Percentiles rank a stretch among this genome's conserved stretches.
Conservation (phyloP, 2,797 vertebrate species). For the Syndactyla subalaris region DNA sequence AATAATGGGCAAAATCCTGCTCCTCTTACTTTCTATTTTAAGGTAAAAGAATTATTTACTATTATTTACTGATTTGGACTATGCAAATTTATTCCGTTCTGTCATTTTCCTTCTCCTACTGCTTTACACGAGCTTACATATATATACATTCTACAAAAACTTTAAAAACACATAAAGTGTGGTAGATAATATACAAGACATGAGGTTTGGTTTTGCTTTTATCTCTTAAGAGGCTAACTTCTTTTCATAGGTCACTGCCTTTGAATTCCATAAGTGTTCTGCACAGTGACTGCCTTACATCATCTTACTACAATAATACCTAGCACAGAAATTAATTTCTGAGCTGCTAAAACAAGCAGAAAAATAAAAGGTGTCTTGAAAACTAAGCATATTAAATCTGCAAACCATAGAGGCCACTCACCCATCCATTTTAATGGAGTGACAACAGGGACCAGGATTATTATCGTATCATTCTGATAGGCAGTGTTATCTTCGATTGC, state of each 20-base stretch:
- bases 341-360: background rate
- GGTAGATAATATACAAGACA: background rate
- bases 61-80: background rate
- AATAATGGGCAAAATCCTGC: background rate
- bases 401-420: background rate
- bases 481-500: background rate
- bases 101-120: background rate
- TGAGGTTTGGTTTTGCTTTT: background rate
- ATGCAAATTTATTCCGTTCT: background rate
- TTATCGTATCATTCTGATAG: background rate
- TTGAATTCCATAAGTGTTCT: background rate
- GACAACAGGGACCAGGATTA: background rate
- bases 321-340: background rate
- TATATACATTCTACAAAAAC: background rate
- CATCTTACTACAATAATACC: background rate
- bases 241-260: background rate
- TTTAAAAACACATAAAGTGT: background rate
- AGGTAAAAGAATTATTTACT: background rate
- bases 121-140: background rate
- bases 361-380: background rate
- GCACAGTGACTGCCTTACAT: background rate
- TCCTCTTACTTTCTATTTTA: background rate
- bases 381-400: background rate
- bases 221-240: background rate
- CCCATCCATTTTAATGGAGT: background rate